Evolutionary conservation across 2,797 vertebrate genomes (phyloP).

Genomic region (Benthosema pterotum): DNA sequence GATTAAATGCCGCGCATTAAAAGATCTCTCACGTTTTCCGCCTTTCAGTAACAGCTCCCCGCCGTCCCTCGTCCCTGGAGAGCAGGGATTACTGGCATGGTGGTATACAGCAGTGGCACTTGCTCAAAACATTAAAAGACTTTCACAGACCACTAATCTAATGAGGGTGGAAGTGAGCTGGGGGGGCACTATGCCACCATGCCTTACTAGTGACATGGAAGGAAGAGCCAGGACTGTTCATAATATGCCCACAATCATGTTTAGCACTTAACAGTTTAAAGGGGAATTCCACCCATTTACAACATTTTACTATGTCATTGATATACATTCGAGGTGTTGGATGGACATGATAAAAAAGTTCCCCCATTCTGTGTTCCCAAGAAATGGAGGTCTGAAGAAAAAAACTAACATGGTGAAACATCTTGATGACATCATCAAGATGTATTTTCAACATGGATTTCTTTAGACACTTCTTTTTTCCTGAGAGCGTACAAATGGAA

Average conservation of each 20-base stretch:
- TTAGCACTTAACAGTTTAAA: too few relatives aligned
- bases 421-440: too few relatives aligned
- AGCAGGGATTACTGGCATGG: conserved; percentile 76
- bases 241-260: conserved; percentile 34
- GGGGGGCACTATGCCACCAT: conserved; percentile 43
- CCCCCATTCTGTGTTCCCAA: too few relatives aligned
- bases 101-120: conserved; percentile 77
- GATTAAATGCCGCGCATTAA: conserved; percentile 72
- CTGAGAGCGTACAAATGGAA: too few relatives aligned
- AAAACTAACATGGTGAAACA: too few relatives aligned
- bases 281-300: too few relatives aligned
- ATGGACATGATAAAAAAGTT: too few relatives aligned
- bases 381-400: too few relatives aligned
- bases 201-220: conserved; percentile 60
- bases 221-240: conserved; percentile 47
- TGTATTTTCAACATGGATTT: too few relatives aligned
- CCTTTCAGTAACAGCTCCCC: conserved; percentile 60
- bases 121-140: conserved; percentile 80
- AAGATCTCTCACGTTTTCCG: conserved; percentile 71
- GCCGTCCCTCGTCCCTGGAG: conserved; percentile 61
- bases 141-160: conserved; percentile 80
- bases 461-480: too few relatives aligned
- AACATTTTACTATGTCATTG: too few relatives aligned
- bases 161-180: conserved; percentile 62
- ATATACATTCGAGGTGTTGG: too few relatives aligned